Evolutionary conservation across 1,140 invertebrate species (phyloP).

Genomic region (Latrodectus geometricus): DNA sequence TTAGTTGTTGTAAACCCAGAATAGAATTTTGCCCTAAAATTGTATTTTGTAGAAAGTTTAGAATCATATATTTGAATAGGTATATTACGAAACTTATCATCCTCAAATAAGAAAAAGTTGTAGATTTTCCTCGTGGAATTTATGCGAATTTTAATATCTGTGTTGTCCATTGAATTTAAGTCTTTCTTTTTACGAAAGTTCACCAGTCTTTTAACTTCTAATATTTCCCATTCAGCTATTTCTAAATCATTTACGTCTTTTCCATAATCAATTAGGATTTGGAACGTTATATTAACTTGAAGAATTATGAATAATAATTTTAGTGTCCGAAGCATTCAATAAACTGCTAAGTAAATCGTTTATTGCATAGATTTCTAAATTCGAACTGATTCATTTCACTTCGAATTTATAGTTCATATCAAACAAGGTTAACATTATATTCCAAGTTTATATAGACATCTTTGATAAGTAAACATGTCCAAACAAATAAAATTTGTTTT

Average conservation of each 20-base stretch:
- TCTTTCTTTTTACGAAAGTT: not conserved
- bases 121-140: not conserved
- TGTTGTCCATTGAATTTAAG: not conserved
- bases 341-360: too few species aligned
- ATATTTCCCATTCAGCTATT: slow-evolving; percentile 11
- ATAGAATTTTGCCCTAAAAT: not conserved
- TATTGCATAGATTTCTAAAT: too few species aligned
- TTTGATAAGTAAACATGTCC: too few species aligned
- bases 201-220: not conserved
- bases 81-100: not conserved
- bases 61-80: not conserved
- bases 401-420: too few species aligned
- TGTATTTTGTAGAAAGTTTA: not conserved
- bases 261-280: not conserved
- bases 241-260: not conserved
- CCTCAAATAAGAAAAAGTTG: slow-evolving; percentile 15
- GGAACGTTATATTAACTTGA: not conserved
- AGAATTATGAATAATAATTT: too few species aligned
- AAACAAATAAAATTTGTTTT: too few species aligned
- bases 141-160: not conserved
- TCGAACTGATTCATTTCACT: too few species aligned
- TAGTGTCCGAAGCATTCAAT: too few species aligned
- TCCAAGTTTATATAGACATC: too few species aligned
- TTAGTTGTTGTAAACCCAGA: slow-evolving; percentile 9
- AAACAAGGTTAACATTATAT: too few species aligned